These are phyloP conservation scores for Micromussa lordhowensis DNA, from an alignment of 92 coral and sea anemone genomes.

Conservation along the genomic window DNA sequence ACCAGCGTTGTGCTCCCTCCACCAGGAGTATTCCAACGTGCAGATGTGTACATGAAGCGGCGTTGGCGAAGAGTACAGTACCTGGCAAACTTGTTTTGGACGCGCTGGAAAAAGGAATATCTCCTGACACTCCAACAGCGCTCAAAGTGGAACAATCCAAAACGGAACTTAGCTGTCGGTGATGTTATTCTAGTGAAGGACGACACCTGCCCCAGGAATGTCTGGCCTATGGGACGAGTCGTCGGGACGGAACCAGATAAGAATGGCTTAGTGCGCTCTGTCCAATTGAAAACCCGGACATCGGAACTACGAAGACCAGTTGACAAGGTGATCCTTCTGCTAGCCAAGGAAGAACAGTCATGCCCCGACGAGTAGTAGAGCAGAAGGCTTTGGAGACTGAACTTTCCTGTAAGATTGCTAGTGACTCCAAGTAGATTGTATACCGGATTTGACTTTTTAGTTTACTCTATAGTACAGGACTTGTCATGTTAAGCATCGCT, in stretches of 20 bases:
- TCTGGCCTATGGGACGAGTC: constrained; percentile 21
- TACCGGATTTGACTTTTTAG: too few species aligned
- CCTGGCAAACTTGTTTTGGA: constrained; percentile 16
- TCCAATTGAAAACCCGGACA: constrained; percentile 20
- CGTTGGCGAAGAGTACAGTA: constrained; percentile 6
- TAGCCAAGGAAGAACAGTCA: constrained; percentile 22
- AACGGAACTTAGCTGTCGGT: neutral
- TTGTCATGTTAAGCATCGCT: too few species aligned
- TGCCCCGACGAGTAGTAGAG: neutral
- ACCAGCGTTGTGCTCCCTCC: neutral
- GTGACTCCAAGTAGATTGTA: neutral
- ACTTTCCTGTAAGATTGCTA: neutral
- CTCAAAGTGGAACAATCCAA: neutral
- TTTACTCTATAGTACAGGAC: too few species aligned
- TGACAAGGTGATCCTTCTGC: constrained; percentile 21
- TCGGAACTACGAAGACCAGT: constrained; percentile 38
- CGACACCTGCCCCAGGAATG: constrained; percentile 18
- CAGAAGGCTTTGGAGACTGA: too few species aligned
- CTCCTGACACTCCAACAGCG: constrained; percentile 14
- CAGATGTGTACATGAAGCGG: constrained; percentile 1
- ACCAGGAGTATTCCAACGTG: constrained; percentile 7
- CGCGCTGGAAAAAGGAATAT: constrained; percentile 15
- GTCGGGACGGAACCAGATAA: constrained; percentile 1
- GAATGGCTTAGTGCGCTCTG: constrained; percentile 36
- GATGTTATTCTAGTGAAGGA: constrained; percentile 18